Evolutionary conservation across 2,113 vertebrate species (phyloP), one percentile per base, ranked within the genome.

Genomic region (Octodon degus): DNA sequence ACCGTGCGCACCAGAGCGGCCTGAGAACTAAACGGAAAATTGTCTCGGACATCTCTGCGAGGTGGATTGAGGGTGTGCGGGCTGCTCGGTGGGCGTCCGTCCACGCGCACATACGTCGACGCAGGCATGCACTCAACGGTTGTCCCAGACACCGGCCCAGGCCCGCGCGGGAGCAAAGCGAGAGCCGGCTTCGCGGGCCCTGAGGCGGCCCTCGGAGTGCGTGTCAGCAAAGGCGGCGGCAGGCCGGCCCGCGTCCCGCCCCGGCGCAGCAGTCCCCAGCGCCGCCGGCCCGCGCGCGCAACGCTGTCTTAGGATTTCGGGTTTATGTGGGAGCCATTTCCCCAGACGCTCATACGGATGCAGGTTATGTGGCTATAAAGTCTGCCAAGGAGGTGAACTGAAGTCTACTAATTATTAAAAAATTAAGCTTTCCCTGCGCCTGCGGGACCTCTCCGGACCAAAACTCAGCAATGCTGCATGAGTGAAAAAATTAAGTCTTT

Each of bases 321-420:
- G 76, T 74, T 81, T 81, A 76, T 67, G 43, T 81, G 32, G 85
- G 43, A 34, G 43, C 37, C 40, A 53, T 0, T 8, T 25, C 34
- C 84, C 70, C 83, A 81, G 30, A 65, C 79, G 77, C 37, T 90
- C 40, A 70, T 10, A 72, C 34, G 30, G 32, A 67, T 32, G 62
- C 7, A 79, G n/a, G 47, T 83, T 76, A 91, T 5, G 25, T 10
- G 19, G 70, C 77, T 93, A 84, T 93, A 68, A 63, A 87, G 90
- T 32, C 93, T 88, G 63, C 77, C 30, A 27, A n/a, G 76, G 22
- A 90, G 5, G 22, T 60, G 53, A 72, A 72, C 20, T 40, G 37
- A 90, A 90, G 50, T 70, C 50, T 91, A 72, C 67, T 90, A 37
- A 58, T 91, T 87, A 43, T 37, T 81, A 37, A 50, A 82, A 67